Evolutionary conservation across 2,888 invertebrate genomes (phyloP).

Genomic region (Hololepta plana): DNA sequence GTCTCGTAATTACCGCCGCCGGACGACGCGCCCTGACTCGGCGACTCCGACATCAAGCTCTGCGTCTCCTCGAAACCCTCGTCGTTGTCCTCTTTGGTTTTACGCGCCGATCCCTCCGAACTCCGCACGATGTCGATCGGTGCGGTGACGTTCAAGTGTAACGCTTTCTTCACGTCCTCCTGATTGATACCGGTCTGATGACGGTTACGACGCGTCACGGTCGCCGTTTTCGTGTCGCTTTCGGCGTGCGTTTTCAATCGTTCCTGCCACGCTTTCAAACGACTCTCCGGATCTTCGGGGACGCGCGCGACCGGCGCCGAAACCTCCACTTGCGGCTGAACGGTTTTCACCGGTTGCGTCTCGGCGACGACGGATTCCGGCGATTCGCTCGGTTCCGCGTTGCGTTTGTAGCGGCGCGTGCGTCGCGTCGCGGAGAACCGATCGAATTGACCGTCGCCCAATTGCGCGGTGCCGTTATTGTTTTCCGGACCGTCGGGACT

Average conservation of each 20-base stretch:
- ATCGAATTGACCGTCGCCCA: slow-evolving; percentile 69
- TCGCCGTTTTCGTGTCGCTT: no score
- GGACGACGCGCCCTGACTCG: slow-evolving; percentile 70
- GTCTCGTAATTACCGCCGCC: slow-evolving; percentile 33
- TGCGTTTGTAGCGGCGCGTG: slow-evolving; percentile 61
- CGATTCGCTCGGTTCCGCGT: slow-evolving; percentile 30
- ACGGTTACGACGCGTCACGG: no score
- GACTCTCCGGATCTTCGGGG: slow-evolving; percentile 36
- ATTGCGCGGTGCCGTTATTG: slow-evolving; percentile 29
- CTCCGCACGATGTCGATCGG: slow-evolving; percentile 10
- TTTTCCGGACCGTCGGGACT: slow-evolving; percentile 19
- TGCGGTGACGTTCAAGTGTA: slow-evolving; percentile 9
- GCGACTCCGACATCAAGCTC: slow-evolving; percentile 59
- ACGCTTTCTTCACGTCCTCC: slow-evolving; percentile 48
- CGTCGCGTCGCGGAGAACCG: slow-evolving; percentile 65
- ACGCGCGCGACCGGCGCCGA: slow-evolving; percentile 30
- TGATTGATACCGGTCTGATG: slow-evolving; percentile 53
- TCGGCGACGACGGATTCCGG: slow-evolving; percentile 5
- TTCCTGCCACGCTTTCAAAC: slow-evolving; percentile 52
- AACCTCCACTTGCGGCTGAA: slow-evolving; percentile 29
- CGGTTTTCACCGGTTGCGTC: slow-evolving; percentile 11
- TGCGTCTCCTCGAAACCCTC: slow-evolving; percentile 86
- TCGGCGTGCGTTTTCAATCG: slow-evolving; percentile 32
- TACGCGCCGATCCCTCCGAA: no score
- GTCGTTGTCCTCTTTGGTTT: slow-evolving; percentile 59